Conservation (phyloP, 2,113 vertebrate species). For the Cynoglossus semilaevis region DNA sequence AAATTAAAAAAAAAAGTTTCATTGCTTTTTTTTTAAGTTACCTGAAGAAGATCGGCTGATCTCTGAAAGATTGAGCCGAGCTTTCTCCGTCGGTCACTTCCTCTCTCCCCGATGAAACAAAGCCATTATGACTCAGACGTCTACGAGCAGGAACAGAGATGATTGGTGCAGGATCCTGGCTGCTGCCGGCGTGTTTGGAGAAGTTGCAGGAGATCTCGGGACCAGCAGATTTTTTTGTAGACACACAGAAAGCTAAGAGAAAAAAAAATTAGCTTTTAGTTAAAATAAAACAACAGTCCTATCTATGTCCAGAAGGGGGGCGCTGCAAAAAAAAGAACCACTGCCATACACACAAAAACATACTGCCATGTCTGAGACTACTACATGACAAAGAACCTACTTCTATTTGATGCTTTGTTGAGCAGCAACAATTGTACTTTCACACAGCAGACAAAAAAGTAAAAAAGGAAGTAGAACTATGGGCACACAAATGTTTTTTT, state of each 20-base stretch:
- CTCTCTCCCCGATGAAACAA: conserved; percentile 58
- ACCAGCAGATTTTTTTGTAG: conserved; percentile 75
- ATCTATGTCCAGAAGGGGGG: too few species aligned
- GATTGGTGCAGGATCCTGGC: conserved; percentile 85
- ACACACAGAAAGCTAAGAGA: conserved; percentile 62
- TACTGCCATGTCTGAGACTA: too few species aligned
- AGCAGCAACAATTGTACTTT: too few species aligned
- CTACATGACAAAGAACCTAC: too few species aligned
- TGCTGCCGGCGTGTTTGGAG: conserved; percentile 79
- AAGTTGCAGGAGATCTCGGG: conserved; percentile 89
- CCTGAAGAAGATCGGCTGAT: conserved; percentile 97
- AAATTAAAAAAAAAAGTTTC: neutral
- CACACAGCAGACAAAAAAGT: too few species aligned
- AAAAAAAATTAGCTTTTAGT: neutral
- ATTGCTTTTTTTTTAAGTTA: conserved; percentile 40
- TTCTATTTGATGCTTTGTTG: too few species aligned
- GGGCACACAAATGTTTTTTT: too few species aligned
- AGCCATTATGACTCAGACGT: conserved; percentile 73
- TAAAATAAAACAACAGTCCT: neutral
- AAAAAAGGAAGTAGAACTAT: too few species aligned
- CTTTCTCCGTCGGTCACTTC: conserved; percentile 66
- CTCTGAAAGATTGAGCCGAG: conserved; percentile 72
- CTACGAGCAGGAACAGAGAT: conserved; percentile 88
- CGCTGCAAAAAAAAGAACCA: conserved; percentile 6
- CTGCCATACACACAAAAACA: too few species aligned